Conservation (phyloP, 2,797 vertebrate species). For the Danio choprae region DNA sequence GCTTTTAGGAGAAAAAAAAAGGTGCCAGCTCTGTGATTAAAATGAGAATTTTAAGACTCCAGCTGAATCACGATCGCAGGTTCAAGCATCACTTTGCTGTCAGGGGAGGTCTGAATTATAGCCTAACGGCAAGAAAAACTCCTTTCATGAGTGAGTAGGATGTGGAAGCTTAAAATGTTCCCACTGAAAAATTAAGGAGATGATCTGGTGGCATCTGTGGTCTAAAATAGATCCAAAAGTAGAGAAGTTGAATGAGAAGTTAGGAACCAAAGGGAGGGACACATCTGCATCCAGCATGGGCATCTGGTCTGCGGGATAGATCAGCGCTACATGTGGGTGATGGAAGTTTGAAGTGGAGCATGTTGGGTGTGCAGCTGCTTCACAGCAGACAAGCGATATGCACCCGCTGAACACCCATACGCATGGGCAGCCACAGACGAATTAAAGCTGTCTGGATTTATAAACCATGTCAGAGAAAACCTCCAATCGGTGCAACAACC, state of each 20-base stretch:
- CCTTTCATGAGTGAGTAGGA: slow-evolving; percentile 13
- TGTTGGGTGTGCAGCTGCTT: slow-evolving; percentile 35
- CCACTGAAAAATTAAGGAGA: slow-evolving; percentile 19
- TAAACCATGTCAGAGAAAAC: slow-evolving; percentile 27
- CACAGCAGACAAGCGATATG: slow-evolving; percentile 1
- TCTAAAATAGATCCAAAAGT: slow-evolving; percentile 25
- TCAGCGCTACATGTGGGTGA: slow-evolving; percentile 18
- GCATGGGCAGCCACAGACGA: slow-evolving; percentile 17
- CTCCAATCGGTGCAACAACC: not conserved
- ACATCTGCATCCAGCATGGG: slow-evolving; percentile 40
- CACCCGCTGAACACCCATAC: not conserved
- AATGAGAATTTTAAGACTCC: slow-evolving; percentile 27
- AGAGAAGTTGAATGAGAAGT: slow-evolving; percentile 30
- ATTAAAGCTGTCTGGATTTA: slow-evolving; percentile 24
- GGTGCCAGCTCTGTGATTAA: slow-evolving; percentile 26
- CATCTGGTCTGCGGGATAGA: slow-evolving; percentile 28
- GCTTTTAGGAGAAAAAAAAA: not conserved
- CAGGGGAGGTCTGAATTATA: slow-evolving; percentile 19
- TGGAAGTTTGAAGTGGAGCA: slow-evolving; percentile 21
- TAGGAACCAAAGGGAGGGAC: slow-evolving; percentile 7
- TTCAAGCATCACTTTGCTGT: slow-evolving; percentile 10
- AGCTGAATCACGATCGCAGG: not conserved
- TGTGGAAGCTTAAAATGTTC: slow-evolving; percentile 1
- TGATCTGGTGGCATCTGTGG: not conserved
- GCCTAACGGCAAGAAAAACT: not conserved